These are phyloP conservation scores for Hyposmocoma kahamanoa DNA, from an alignment of 1,140 invertebrate species.

Conservation along the genomic window DNA sequence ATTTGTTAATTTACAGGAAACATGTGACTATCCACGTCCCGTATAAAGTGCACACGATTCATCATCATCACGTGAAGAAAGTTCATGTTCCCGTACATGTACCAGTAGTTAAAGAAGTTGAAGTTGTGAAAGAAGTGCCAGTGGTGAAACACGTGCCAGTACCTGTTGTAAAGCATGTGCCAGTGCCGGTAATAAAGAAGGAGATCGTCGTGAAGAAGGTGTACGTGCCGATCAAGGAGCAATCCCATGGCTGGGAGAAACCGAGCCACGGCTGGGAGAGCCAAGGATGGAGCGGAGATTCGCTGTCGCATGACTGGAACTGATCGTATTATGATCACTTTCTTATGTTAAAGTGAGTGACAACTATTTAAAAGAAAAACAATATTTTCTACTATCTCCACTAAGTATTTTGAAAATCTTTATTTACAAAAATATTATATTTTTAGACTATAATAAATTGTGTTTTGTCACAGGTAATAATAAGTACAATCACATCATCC, in stretches of 20 bases:
- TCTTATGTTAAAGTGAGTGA: conserved; percentile 43
- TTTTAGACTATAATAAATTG: too few species aligned
- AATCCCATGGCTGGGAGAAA: too few species aligned
- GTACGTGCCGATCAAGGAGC: conserved; percentile 44
- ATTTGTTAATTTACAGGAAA: conserved; percentile 53
- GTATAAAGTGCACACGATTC: conserved; percentile 77
- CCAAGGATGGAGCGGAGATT: conserved; percentile 65
- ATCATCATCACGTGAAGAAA: conserved; percentile 77
- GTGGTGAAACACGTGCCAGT: conserved; percentile 50
- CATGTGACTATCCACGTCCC: conserved; percentile 77
- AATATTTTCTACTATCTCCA: too few species aligned
- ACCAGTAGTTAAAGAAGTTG: conserved; percentile 64
- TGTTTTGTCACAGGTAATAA: conserved; percentile 4
- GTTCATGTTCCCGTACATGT: conserved; percentile 71
- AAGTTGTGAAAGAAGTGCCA: conserved; percentile 52
- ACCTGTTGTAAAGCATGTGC: conserved; percentile 54
- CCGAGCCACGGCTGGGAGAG: conserved; percentile 51
- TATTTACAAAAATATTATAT: too few species aligned
- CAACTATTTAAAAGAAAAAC: background rate
- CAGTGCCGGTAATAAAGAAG: conserved; percentile 58
- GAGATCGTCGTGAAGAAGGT: conserved; percentile 61
- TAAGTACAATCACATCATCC: conserved; percentile 6
- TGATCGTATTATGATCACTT: too few species aligned
- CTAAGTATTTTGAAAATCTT: too few species aligned
- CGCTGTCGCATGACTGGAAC: conserved; percentile 66